Base-by-base conservation (phyloP, 2,888 invertebrate species). In the Agonopterix arenella region DNA sequence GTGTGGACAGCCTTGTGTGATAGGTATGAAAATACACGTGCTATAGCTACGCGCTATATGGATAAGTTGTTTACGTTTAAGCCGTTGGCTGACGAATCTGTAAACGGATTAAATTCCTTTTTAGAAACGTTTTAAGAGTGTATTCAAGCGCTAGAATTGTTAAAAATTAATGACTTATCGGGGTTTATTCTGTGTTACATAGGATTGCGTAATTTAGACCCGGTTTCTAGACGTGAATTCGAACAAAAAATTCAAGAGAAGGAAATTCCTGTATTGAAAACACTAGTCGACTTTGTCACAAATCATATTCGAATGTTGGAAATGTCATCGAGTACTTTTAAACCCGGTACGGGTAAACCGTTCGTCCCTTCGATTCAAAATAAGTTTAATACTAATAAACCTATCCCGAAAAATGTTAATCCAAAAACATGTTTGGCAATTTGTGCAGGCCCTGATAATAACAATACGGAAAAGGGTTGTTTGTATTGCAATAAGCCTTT, bases 51-150 rank as follows among this genome's bases (percentile, higher is more conserved):
- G 18, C n/a, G 8, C 2, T 47, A 47, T 28, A 36, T 50, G 43
- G 50, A 50, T 44, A 50, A 50, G 44, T 28, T 50, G 36, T 46
- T 46, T 44, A 37, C 18, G 5, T 50, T 47, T 13, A 47, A 41
- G 8, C 50, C 50, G 2, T 44, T 50, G 18, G 11, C 16, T 1
- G 2, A 16, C 16, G 46, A 44, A 47, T 16, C 42, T 13, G 36
- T 40, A 38, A 16, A 13, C 10, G 10, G 9, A 13, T 43, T 47
- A 37, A 50, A 42, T 44, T 11, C 10, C 5, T 47, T 50, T 36
- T 36, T 50, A 38, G 42, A 47, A 47, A 44, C 37, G 13, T n/a
- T n/a, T n/a, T n/a, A n/a, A n/a, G n/a, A n/a, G n/a, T n/a, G n/a
- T n/a, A n/a, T n/a, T n/a, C n/a, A 44, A 16, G 50, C 50, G 2